Base-by-base conservation (phyloP, 2,113 vertebrate genomes). In the Alethe diademata region DNA sequence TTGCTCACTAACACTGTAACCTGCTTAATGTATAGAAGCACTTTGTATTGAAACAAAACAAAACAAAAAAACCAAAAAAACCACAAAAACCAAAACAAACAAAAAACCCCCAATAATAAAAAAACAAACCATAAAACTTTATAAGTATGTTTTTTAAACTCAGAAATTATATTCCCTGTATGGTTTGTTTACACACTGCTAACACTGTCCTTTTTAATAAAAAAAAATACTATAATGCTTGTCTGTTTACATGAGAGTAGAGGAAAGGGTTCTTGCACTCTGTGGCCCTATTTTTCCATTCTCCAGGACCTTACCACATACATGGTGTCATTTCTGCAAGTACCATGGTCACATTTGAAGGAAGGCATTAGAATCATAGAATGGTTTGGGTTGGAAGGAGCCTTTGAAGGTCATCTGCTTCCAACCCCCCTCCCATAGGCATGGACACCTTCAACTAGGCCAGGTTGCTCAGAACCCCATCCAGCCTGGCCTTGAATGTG, bases 1-100 rank as follows among this genome's bases (percentile, higher is more conserved):
- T 76, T 98, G 67, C 78, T 98, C 97, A 96, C 83, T 95, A 96
- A 98, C 98, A 97, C 97, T 98, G 98, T 98, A 98, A 97, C 97
- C 94, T 97, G 96, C 96, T 98, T 66, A 84, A 96, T 97, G 96
- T 98, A 97, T 96, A 97, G 95, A 98, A 98, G 98, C 98, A 98
- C 98, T 98, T 98, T 98, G 98, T 98, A 98, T 98, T 98, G 97
- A 97, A 98, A 95, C 88, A 92, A 82, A 89, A 90, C 19, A 75
- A 78, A 79, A 78, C 5, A 8, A 92, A 82, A 70, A 36, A 50
- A 24, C n/a, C 65, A 57, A 73, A 73, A 73, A 81, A 38, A 60
- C 16, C 51, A 81, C 22, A 53, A 53, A 14, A 26, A 61, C 11
- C 18, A 25, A 42, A 50, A 25, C 17, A 45, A 58, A 70, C 19